phyloP scores from a whole-genome alignment of 2,888 invertebrate species.

The Ecliptopera silaceata region DNA sequence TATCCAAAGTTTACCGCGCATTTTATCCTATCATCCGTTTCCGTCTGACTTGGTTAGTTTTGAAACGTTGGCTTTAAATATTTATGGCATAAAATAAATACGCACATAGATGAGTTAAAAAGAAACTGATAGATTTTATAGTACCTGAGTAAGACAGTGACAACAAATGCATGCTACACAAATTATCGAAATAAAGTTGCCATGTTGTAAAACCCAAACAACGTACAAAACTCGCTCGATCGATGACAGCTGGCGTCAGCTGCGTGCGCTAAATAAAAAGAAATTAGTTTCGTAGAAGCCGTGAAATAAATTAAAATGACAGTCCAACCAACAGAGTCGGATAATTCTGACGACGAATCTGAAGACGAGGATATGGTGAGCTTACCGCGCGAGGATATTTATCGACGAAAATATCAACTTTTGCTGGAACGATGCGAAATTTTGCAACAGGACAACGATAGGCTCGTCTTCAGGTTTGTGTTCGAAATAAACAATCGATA shows the following conservation, averaged over 20 bases:
- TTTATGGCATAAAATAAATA: not conserved
- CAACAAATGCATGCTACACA: constrained; percentile 1
- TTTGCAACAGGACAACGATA: constrained; percentile 90
- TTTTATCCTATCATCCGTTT: constrained; percentile 12
- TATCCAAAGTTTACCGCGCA: constrained; percentile 23
- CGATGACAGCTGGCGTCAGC: constrained; percentile 51
- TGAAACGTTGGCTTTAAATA: constrained; percentile 8
- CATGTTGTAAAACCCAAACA: not conserved
- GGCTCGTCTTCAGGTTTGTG: constrained; percentile 85
- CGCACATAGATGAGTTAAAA: not conserved
- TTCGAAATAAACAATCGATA: constrained; percentile 38
- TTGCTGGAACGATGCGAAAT: constrained; percentile 89
- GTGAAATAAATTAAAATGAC: constrained; percentile 83
- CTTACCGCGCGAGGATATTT: constrained; percentile 84
- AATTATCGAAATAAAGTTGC: not conserved
- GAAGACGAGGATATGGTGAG: constrained; percentile 78
- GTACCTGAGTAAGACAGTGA: not conserved
- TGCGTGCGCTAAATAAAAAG: constrained; percentile 57
- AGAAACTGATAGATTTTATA: not conserved
- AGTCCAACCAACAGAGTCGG: constrained; percentile 80
- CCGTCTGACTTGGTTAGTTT: constrained; percentile 9
- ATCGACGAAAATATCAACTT: constrained; percentile 88
- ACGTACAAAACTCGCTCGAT: constrained; percentile 20
- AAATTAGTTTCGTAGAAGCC: constrained; percentile 72
- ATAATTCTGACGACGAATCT: constrained; percentile 78